Base-by-base conservation (phyloP, 2,113 vertebrate species). In the Fulica atra region DNA sequence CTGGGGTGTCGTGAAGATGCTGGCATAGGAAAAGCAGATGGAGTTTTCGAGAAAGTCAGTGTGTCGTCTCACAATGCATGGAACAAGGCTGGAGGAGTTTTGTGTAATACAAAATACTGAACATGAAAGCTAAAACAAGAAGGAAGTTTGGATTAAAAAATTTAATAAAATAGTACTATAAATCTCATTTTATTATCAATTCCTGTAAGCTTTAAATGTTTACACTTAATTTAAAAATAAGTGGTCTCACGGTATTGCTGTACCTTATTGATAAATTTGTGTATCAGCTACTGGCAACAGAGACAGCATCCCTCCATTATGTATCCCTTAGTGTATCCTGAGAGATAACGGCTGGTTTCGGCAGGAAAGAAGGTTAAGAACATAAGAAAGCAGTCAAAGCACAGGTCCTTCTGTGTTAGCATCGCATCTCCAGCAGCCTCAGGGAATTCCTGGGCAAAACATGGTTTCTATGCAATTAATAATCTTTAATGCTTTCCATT, bases 1-100 rank as follows among this genome's bases (percentile, higher is more conserved):
- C 28, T 54, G 51, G 15, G 11, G 13, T 5, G 1, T 57, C 2
- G 1, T 48, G 33, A 87, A 87, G 61, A 44, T 0, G 1, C 16
- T 80, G 59, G n/a, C 26, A 20, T 21, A 50, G 28, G 63, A 82
- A 81, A 87, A 83, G 23, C 16, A 73, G 59, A 53, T 36, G 36
- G 21, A 82, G 13, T 54, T 90, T 66, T 70, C 70, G 19, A 85
- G 36, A 73, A 81, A 78, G 25, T n/a, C 50, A 77, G 14, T n/a
- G 18, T 68, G 26, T 46, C 15, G 54, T 73, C 89, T 91, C 54
- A 77, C 17, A 84, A 19, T 29, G 28, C 7, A 19, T 78, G 57
- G 31, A 82, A 50, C 2, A 50, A 85, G 53, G n/a, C 3, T 28
- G 64, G 33, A 29, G 6, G 36, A 40, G 4, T 76, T 79, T 79